Evolutionary conservation across 2,888 invertebrate species (phyloP).

Genomic region (Xestia c-nigrum): DNA sequence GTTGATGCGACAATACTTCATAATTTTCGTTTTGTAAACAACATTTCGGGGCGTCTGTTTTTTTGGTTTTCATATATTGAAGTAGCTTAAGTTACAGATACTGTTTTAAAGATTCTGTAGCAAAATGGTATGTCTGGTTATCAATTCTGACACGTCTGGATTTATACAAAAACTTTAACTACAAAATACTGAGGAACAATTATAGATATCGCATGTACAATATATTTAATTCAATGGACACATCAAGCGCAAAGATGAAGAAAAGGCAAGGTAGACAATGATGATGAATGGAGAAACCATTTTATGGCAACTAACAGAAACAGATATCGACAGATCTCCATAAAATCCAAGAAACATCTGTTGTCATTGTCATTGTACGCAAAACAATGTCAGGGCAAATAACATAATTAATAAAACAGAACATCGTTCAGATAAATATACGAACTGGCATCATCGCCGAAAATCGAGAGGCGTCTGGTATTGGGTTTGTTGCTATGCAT

Average conservation of each 20-base stretch:
- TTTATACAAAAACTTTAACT: too few species aligned
- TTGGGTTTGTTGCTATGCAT: neutral
- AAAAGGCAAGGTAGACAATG: neutral
- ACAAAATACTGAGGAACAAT: neutral
- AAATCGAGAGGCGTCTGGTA: neutral
- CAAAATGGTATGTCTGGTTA: neutral
- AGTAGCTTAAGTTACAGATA: neutral
- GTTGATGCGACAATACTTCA: conserved; percentile 39
- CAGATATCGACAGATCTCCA: neutral
- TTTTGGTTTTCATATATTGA: neutral
- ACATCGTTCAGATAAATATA: conserved; percentile 19
- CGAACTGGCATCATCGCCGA: conserved; percentile 11
- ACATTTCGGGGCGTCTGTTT: neutral
- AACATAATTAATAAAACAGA: conserved; percentile 39
- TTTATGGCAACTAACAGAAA: neutral
- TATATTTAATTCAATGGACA: too few species aligned
- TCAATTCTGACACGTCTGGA: neutral
- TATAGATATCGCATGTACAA: neutral
- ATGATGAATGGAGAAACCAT: neutral
- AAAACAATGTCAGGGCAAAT: conserved; percentile 1
- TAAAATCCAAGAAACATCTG: conserved; percentile 26
- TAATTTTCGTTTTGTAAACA: conserved; percentile 37
- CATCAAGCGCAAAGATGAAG: too few species aligned
- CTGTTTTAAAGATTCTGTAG: neutral
- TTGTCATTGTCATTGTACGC: too few species aligned